Base-by-base conservation (phyloP, 53 echinoderm and acorn worm species). In the Henricia sp. region DNA sequence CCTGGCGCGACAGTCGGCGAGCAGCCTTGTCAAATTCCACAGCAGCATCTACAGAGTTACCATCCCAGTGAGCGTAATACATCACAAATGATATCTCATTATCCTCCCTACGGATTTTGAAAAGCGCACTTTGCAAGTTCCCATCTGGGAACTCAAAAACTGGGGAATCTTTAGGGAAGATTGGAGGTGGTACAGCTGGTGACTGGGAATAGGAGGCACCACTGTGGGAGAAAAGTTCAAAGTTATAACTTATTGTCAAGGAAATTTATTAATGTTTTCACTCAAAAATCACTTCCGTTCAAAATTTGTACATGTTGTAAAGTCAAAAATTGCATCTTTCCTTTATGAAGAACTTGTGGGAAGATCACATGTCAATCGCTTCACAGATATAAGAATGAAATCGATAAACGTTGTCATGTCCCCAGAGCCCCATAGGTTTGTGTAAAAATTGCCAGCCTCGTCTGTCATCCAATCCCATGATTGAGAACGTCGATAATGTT, bases 41-140 rank as follows among this genome's bases (percentile, higher is more conserved):
- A 12, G 91, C 92, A 38, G 86, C 71, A 57, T 91, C 92, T 43
- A 92, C 34, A 6, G 94, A 99, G 59, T 88, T 88, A 13, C 95
- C 92, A 83, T 99, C 99, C 99, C 99, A 99, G 72, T 94, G 99
- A 14, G 99, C 99, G 58, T 99, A 99, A 83, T 95, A 99, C 99
- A 99, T 94, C 36, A 92, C 90, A 70, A 99, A 69, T 59, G 84
- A 94, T 20, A 90, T 84, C 26, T 99, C 99, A 11, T 89, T 80
- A 28, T 64, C 88, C 25, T 85, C 72, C 19, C 63, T 44, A 39
- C 70, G 85, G 33, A 99, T 77, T 37, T 72, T 67, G 21, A 75
- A 77, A 43, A 67, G 44, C 16, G 90, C 94, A 14, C 48, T 84
- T 9, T 70, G 43, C 82, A 99, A 72, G 68, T 92, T 90, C 21